A percentile compares a stretch with the other conserved stretches of the same genome.
phyloP scores from a whole-genome alignment of 23 tunicate species.

The Botrylloides violaceus region DNA sequence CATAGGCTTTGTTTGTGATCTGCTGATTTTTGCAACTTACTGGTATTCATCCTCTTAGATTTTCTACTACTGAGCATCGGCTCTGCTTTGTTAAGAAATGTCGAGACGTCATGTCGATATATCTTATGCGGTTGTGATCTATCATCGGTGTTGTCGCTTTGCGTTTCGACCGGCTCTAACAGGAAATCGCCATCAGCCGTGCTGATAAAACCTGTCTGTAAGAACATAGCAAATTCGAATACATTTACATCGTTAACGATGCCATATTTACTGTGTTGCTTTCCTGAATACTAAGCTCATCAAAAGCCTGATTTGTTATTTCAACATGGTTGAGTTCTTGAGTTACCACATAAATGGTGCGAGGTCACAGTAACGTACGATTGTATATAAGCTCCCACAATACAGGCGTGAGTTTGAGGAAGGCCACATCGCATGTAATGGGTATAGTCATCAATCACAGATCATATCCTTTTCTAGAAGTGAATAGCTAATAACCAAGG shows the following conservation, averaged over 20 bases:
- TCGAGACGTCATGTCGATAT: constrained; percentile 34
- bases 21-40: too few relatives aligned
- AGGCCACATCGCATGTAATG: too few relatives aligned
- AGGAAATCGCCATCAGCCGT: constrained; percentile 52
- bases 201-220: constrained; percentile 67
- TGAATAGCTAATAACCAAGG: too few relatives aligned
- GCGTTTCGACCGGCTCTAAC: constrained; percentile 42
- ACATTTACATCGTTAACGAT: too few relatives aligned
- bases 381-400: not conserved
- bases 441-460: too few relatives aligned
- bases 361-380: not conserved
- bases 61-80: constrained; percentile 13
- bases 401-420: too few relatives aligned
- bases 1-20: too few relatives aligned
- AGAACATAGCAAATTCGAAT: not conserved
- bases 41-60: too few relatives aligned
- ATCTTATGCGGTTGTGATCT: constrained; percentile 39
- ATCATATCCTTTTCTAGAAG: too few relatives aligned
- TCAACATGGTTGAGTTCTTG: too few relatives aligned
- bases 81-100: constrained; percentile 2
- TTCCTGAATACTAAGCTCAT: too few relatives aligned
- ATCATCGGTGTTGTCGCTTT: not conserved
- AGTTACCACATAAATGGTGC: not conserved
- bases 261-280: not conserved
- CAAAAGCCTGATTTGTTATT: too few relatives aligned